Evolutionary conservation across 2,888 invertebrate genomes (phyloP).

Genomic region (Epsilonema sp.): DNA sequence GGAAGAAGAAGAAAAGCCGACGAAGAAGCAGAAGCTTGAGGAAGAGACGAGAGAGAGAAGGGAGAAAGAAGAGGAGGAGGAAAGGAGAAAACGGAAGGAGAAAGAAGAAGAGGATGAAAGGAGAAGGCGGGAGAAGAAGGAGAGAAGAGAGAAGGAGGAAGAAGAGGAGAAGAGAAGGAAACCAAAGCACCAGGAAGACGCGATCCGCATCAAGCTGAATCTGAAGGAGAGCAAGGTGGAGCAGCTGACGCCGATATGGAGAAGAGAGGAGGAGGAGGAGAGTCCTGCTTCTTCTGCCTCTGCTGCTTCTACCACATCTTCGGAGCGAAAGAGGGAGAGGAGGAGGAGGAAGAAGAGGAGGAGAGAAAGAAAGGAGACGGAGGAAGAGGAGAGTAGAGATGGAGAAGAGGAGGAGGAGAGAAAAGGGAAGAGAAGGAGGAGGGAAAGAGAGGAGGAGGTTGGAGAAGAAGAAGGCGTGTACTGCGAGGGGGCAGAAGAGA

Average conservation of each 20-base stretch:
- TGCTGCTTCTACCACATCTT: too few relatives aligned
- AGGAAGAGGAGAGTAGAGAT: too few relatives aligned
- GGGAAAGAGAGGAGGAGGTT: background rate
- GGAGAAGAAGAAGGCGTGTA: background rate
- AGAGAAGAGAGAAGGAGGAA: background rate
- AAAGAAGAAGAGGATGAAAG: background rate
- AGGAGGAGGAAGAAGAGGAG: background rate
- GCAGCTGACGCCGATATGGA: too few relatives aligned
- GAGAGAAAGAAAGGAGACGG: background rate
- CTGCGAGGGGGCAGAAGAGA: background rate
- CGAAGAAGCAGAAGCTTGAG: too few relatives aligned
- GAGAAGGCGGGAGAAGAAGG: too few relatives aligned
- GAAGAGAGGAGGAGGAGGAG: too few relatives aligned
- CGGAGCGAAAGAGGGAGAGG: too few relatives aligned
- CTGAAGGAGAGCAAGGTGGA: too few relatives aligned
- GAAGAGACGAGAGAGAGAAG: too few relatives aligned
- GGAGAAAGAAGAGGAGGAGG: too few relatives aligned
- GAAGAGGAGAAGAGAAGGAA: background rate
- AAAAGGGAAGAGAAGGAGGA: background rate
- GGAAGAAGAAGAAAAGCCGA: too few relatives aligned
- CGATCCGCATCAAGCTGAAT: background rate
- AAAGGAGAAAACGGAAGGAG: background rate
- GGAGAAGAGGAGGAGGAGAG: background rate
- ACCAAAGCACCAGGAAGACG: background rate
- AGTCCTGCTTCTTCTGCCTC: too few relatives aligned